These are phyloP conservation scores for Rhea americana DNA, from an alignment of 2,113 vertebrate species.

Conservation along the genomic window DNA sequence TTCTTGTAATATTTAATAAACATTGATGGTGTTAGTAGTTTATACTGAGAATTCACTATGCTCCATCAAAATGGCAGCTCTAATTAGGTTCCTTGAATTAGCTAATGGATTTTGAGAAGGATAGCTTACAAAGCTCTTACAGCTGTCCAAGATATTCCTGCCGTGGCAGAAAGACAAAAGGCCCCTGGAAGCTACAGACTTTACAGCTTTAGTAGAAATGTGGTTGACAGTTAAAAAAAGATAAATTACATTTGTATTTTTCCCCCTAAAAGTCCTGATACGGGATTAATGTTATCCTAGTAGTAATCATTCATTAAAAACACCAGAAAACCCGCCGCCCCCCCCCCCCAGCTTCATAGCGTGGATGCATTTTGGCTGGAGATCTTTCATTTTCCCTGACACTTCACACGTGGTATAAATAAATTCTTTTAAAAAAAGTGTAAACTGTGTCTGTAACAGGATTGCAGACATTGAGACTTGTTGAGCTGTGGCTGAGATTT, in stretches of 20 bases:
- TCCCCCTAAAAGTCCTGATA: slow-evolving; percentile 75
- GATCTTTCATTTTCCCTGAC: slow-evolving; percentile 52
- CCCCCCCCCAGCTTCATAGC: slow-evolving; percentile 41
- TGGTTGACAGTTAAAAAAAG: slow-evolving; percentile 80
- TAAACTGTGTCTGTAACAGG: neutral
- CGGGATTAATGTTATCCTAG: slow-evolving; percentile 75
- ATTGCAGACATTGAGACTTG: slow-evolving; percentile 30
- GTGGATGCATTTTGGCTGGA: slow-evolving; percentile 70
- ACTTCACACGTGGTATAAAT: slow-evolving; percentile 57
- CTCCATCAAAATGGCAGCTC: slow-evolving; percentile 95
- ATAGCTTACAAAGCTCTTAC: slow-evolving; percentile 85
- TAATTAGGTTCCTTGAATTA: slow-evolving; percentile 96
- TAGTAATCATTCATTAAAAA: slow-evolving; percentile 76
- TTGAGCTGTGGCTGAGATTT: neutral
- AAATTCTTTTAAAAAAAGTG: neutral
- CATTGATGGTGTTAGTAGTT: slow-evolving; percentile 95
- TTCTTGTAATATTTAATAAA: slow-evolving; percentile 89
- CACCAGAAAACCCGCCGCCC: neutral
- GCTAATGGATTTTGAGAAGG: slow-evolving; percentile 91
- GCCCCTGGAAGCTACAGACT: slow-evolving; percentile 79
- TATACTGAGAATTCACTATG: slow-evolving; percentile 81
- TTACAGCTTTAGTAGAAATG: slow-evolving; percentile 80
- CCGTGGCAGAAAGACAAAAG: slow-evolving; percentile 83
- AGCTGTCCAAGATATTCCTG: slow-evolving; percentile 82
- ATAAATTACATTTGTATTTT: slow-evolving; percentile 77